These are phyloP conservation scores for Druon quercuslanigerum DNA, from an alignment of 1,140 invertebrate genomes.

Conservation along the genomic window DNA sequence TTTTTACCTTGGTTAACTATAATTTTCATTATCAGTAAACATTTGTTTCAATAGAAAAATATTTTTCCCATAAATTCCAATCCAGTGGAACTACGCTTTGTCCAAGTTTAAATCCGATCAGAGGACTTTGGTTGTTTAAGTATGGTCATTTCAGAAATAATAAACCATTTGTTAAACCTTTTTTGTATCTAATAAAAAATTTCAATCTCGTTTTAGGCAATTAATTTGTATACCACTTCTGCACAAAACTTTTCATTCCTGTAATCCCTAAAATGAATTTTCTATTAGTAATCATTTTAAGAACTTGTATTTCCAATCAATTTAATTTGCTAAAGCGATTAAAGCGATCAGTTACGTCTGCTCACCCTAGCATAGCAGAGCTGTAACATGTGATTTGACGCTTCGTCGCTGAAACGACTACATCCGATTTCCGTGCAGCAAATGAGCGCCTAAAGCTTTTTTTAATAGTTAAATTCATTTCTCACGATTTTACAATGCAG, in stretches of 20 bases:
- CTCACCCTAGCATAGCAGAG: not conserved
- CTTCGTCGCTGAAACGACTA: not conserved
- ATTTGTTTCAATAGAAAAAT: too few relatives aligned
- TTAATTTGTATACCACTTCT: too few relatives aligned
- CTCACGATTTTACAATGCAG: constrained; percentile 53
- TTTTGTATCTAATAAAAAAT: too few relatives aligned
- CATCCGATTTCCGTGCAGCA: constrained; percentile 6
- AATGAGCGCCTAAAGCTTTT: constrained; percentile 45
- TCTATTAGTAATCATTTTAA: not conserved
- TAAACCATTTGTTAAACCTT: too few relatives aligned
- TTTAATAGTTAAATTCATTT: constrained; percentile 56
- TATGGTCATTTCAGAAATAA: too few relatives aligned
- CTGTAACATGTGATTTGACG: constrained; percentile 20
- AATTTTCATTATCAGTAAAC: too few relatives aligned
- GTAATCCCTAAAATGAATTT: not conserved
- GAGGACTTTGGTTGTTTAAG: too few relatives aligned
- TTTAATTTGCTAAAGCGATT: not conserved
- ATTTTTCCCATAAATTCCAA: too few relatives aligned
- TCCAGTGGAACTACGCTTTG: too few relatives aligned
- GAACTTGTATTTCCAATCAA: constrained; percentile 2
- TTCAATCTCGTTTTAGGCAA: too few relatives aligned
- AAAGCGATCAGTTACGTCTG: constrained; percentile 17
- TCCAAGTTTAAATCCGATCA: too few relatives aligned
- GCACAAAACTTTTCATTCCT: not conserved
- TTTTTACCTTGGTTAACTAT: too few relatives aligned